These are phyloP conservation scores for Heliconius hermathena DNA, from an alignment of 1,140 invertebrate species.

Conservation along the genomic window DNA sequence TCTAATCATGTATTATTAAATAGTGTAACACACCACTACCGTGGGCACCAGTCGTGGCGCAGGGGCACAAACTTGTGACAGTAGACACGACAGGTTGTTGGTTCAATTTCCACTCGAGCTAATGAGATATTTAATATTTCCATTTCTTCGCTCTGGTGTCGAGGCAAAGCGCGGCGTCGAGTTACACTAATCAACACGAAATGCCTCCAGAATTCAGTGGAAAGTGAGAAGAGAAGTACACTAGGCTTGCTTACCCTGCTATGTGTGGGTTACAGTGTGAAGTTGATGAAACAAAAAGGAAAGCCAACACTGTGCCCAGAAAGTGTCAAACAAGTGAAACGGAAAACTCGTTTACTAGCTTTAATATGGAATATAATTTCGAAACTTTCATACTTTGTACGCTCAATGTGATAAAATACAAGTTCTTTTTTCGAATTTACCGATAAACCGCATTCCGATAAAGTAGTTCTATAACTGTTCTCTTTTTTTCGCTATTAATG, in stretches of 20 bases:
- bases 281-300: neutral
- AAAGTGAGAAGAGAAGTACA: neutral
- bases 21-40: no score
- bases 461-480: neutral
- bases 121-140: no score
- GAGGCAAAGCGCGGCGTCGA: neutral
- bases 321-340: neutral
- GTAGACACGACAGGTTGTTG: no score
- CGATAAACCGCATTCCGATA: neutral
- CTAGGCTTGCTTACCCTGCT: neutral
- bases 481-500: neutral
- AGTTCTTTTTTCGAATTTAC: neutral
- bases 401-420: neutral
- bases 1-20: no score
- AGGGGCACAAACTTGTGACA: no score
- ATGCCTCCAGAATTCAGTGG: neutral
- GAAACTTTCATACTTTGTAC: neutral
- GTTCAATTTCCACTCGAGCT: no score
- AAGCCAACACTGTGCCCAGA: neutral
- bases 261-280: neutral
- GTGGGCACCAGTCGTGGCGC: no score
- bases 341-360: neutral
- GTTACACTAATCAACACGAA: neutral
- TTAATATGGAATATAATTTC: slow-evolving; percentile 1
- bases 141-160: no score